Base-by-base conservation (phyloP, 2,888 invertebrate genomes). In the Drosophila anomelani region DNA sequence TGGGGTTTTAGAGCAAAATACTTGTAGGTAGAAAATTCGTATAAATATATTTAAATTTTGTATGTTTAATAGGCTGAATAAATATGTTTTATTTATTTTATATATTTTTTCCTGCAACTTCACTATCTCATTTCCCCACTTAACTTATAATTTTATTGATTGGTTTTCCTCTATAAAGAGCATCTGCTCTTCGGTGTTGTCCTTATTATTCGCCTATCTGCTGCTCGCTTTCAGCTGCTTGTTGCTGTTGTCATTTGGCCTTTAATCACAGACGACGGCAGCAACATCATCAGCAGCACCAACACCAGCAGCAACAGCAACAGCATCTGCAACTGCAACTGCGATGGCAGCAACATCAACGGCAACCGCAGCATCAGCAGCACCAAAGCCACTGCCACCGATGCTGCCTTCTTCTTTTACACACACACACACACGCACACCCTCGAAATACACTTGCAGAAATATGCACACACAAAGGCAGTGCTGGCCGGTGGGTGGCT, bases 401-500 rank as follows among this genome's bases (percentile, higher is more conserved):
- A 72, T 60, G 38, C 59, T 53, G 54, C 57, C 57, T 44, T 49
- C 60, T 75, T 69, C 68, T 82, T 69, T 56, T 54, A 56, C 64
- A 60, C 41, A 49, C 23, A 60, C 41, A 49, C 23, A 43, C 15
- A 23, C 54, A 72, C 43, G 38, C 15, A 56, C 29, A 39, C 29
- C 39, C 38, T 12, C 17, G 12, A 15, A 53, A 53, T 53, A 64
- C 38, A 63, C 36, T 43, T 39, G 23, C 59, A 39, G 43, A 59
- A 29, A 26, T 46, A 55, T 46, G 23, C 36, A 29, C 54, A 60
- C 38, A 62, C 67, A 75, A 73, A 81, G 69, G 70, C 78, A 58
- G 38, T 32, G 43, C 39, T 66, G 57, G 75, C 53, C 69, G 53
- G 79, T 80, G 77, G 80, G 83, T 83, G 83, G 83, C 51, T 67